phyloP scores from a whole-genome alignment of 1,140 invertebrate species.

The Conopomorpha cramerella region DNA sequence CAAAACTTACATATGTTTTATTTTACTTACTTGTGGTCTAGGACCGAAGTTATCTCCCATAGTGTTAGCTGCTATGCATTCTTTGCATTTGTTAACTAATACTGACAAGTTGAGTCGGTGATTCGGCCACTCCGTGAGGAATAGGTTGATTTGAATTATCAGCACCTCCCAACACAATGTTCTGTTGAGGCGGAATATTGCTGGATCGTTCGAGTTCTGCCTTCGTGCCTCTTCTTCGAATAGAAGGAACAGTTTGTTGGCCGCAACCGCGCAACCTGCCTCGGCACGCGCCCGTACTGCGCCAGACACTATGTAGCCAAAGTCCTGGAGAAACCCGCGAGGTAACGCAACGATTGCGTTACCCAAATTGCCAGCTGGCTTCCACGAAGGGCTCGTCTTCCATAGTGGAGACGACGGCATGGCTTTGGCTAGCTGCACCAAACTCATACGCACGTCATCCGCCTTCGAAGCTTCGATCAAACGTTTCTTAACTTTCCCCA shows the following conservation, averaged over 20 bases:
- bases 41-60: slow-evolving; percentile 57
- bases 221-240: slow-evolving; percentile 71
- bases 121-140: slow-evolving; percentile 51
- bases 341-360: slow-evolving; percentile 71
- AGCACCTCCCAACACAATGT: slow-evolving; percentile 83
- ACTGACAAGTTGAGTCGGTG: slow-evolving; percentile 39
- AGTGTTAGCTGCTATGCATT: slow-evolving; percentile 58
- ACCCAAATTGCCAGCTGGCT: slow-evolving; percentile 76
- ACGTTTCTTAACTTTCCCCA: slow-evolving; percentile 73
- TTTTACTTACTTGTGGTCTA: slow-evolving; percentile 46
- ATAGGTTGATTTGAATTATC: slow-evolving; percentile 71
- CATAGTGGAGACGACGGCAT: slow-evolving; percentile 67
- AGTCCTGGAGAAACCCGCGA: slow-evolving; percentile 69
- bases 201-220: too few species aligned
- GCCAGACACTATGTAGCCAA: slow-evolving; percentile 80
- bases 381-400: slow-evolving; percentile 74
- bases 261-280: slow-evolving; percentile 73
- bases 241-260: slow-evolving; percentile 70
- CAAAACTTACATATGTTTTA: too few species aligned
- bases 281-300: slow-evolving; percentile 76
- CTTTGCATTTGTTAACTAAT: slow-evolving; percentile 52
- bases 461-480: slow-evolving; percentile 76
- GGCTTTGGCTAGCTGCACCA: slow-evolving; percentile 67
- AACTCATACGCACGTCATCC: slow-evolving; percentile 70
- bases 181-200: slow-evolving; percentile 68